A percentile compares a stretch with the other conserved stretches of the same genome.
Evolutionary conservation across 2,888 invertebrate genomes (phyloP).

Genomic region (Leptinotarsa tumamoca): DNA sequence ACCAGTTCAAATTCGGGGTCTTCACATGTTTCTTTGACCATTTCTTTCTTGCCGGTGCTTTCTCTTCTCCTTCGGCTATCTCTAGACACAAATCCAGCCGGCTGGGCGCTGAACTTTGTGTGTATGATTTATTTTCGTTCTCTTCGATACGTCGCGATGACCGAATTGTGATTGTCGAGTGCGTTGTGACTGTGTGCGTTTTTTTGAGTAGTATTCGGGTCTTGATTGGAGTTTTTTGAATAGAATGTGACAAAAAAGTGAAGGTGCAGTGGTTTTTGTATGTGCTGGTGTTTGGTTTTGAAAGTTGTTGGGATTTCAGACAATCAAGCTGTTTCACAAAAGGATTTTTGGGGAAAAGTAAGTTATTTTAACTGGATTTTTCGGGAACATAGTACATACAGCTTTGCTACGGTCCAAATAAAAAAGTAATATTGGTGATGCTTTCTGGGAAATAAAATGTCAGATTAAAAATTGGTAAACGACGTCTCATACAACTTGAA

Average conservation of each 20-base stretch:
- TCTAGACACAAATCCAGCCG: slow-evolving; percentile 21
- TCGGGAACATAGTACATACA: neutral
- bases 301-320: neutral
- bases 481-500: too few species aligned
- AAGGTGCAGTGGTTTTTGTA: neutral
- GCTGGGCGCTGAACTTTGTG: slow-evolving; percentile 16
- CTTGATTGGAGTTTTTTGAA: neutral
- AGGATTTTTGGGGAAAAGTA: slow-evolving; percentile 24
- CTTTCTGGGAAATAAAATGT: too few species aligned
- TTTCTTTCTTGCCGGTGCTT: slow-evolving; percentile 45
- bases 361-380: neutral
- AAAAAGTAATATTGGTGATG: neutral
- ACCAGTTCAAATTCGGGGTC: slow-evolving; percentile 47
- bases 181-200: neutral
- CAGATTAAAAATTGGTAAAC: too few species aligned
- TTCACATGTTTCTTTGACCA: slow-evolving; percentile 43
- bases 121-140: slow-evolving; percentile 19
- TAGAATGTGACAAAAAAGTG: slow-evolving; percentile 5
- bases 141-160: slow-evolving; percentile 19
- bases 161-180: slow-evolving; percentile 9
- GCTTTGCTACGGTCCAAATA: neutral
- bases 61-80: slow-evolving; percentile 51
- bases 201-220: slow-evolving; percentile 9
- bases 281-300: neutral
- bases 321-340: slow-evolving; percentile 23